Evolutionary conservation across 2,888 invertebrate genomes (phyloP), one percentile per base, ranked within the genome.

Genomic region (Kryphioiulus occultus): DNA sequence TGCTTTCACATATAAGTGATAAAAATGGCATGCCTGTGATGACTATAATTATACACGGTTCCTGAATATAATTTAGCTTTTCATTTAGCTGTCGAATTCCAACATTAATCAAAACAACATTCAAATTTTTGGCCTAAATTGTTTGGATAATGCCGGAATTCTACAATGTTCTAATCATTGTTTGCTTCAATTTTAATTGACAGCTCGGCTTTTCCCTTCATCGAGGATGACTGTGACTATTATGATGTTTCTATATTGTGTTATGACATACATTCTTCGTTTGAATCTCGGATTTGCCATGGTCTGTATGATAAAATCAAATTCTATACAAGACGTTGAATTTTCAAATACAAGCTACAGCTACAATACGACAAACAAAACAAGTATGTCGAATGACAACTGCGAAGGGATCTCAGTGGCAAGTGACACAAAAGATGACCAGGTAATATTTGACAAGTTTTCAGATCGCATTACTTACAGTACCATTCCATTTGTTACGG

Each of bases 211-310:
- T 15, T 88, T 88, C 10, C 42, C 53, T 26, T 88, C 88, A 19
- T n/a, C 44, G 15, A 87, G 88, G 4, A 30, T 88, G 22, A 68
- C 68, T 32, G 78, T 88, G 19, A 87, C 84, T 53, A 53, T 88
- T n/a, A 87, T 88, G 86, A 85, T 85, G 83, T 87, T 88, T 53
- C 47, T 88, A 35, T 83, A 47, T 0, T 86, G 87, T 83, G 17
- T 83, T 19, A 83, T 88, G 30, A 87, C 88, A 19, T 87, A 88
- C 53, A 47, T 87, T 22, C 59, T 93, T 90, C 91, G 93, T 15
- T 92, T 93, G 88, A 93, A 93, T 90, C 91, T 94, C 53, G 93
- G 93, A 89, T 93, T 94, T 89, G 93, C 93, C 7, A 92, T 94
- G 85, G 92, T 94, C 3, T 93, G 93, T 90, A 94, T 94, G 94